phyloP scores from a whole-genome alignment of 2,888 invertebrate species.

The Anoncus sp. region DNA sequence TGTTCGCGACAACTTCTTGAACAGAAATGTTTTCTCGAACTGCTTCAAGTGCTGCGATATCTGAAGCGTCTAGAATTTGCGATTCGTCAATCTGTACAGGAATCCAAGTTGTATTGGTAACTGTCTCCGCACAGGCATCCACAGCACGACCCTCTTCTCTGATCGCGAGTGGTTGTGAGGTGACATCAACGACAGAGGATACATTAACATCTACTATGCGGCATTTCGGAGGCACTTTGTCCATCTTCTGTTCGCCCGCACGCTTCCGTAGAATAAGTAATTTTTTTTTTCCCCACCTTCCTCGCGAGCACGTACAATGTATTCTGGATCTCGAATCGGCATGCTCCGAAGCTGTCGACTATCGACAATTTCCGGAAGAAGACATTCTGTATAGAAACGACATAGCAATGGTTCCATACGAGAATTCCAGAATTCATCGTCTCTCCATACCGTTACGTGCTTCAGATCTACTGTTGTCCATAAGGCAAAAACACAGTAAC shows the following conservation, averaged over 20 bases:
- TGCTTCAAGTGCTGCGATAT: no score
- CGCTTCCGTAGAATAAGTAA: background rate
- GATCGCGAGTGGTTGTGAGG: no score
- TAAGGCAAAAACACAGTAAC: slow-evolving; percentile 67
- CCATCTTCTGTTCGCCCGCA: no score
- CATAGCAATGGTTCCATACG: slow-evolving; percentile 56
- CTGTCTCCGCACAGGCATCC: no score
- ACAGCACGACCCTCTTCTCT: no score
- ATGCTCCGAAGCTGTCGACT: slow-evolving; percentile 50
- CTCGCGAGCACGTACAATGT: slow-evolving; percentile 49
- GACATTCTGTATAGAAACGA: slow-evolving; percentile 63
- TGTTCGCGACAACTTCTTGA: slow-evolving; percentile 28
- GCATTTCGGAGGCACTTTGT: no score
- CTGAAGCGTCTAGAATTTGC: no score
- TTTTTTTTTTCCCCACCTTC: background rate
- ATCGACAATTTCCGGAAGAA: slow-evolving; percentile 70
- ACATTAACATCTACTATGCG: no score
- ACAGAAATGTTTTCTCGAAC: slow-evolving; percentile 27
- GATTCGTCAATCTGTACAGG: no score
- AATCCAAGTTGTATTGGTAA: no score
- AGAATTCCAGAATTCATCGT: slow-evolving; percentile 65
- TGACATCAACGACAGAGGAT: no score
- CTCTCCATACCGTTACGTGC: slow-evolving; percentile 53
- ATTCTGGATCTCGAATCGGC: slow-evolving; percentile 58
- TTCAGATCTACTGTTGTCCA: slow-evolving; percentile 63